A percentile compares a stretch with the other conserved stretches of the same genome.
Conservation (phyloP, 2,888 invertebrate genomes). For the Scaptomyza polygonia region DNA sequence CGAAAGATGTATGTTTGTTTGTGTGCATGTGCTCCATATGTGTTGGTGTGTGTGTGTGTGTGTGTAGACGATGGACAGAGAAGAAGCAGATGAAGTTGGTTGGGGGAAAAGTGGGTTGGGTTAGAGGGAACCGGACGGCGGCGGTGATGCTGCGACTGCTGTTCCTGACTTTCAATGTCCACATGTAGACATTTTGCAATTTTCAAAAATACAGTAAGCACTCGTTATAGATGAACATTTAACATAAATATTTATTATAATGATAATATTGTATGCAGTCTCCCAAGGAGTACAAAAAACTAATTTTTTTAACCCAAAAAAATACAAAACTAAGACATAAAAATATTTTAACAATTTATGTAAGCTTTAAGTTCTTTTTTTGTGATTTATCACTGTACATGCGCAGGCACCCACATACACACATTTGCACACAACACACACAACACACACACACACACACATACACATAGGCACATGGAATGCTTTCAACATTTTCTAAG, state of each 20-base stretch:
- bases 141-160: slow-evolving; percentile 11
- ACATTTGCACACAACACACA: slow-evolving; percentile 26
- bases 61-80: slow-evolving; percentile 47
- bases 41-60: slow-evolving; percentile 18
- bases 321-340: too few relatives aligned
- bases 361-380: background rate
- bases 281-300: too few relatives aligned
- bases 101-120: background rate
- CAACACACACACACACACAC: slow-evolving; percentile 10
- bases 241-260: too few relatives aligned
- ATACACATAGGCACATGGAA: slow-evolving; percentile 41
- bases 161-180: slow-evolving; percentile 73
- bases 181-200: slow-evolving; percentile 79
- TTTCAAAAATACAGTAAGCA: slow-evolving; percentile 68
- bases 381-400: slow-evolving; percentile 37
- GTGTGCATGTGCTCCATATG: slow-evolving; percentile 26
- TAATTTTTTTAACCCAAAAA: too few relatives aligned
- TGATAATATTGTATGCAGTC: too few relatives aligned
- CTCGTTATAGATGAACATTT: background rate
- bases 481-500: slow-evolving; percentile 81
- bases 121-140: slow-evolving; percentile 12
- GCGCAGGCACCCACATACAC: slow-evolving; percentile 54
- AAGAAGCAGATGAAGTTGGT: background rate
- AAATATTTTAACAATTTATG: too few relatives aligned
- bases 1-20: slow-evolving; percentile 70